These are phyloP conservation scores for Phallusia fumigata DNA, from an alignment of 23 tunicate genomes.

Conservation along the genomic window DNA sequence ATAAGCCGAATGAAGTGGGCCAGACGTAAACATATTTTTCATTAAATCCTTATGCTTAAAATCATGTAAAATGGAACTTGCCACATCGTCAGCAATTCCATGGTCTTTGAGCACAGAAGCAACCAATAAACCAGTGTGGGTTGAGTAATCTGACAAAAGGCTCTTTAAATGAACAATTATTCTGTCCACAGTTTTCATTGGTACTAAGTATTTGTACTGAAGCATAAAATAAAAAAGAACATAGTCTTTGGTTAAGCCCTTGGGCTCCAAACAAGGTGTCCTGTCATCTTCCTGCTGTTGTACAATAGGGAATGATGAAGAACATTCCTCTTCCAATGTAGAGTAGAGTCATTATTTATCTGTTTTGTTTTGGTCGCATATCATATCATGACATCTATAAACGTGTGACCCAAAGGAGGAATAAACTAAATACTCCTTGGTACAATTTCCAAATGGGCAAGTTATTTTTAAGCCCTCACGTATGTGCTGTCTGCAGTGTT, in stretches of 20 bases:
- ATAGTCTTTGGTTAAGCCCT: neutral
- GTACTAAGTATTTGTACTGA: neutral
- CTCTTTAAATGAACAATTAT: neutral
- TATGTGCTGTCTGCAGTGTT: neutral
- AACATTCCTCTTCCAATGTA: neutral
- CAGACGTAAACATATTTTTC: neutral
- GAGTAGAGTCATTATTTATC: too few species aligned
- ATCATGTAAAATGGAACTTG: neutral
- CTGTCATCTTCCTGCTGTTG: neutral
- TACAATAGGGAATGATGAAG: neutral
- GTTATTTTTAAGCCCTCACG: neutral
- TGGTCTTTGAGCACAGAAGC: neutral
- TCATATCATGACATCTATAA: neutral
- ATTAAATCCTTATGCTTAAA: neutral
- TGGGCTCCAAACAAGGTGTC: neutral
- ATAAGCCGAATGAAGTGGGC: neutral
- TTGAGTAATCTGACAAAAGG: neutral
- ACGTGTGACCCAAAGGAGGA: neutral
- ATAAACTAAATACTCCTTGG: neutral
- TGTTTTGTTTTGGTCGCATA: too few species aligned
- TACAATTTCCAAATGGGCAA: neutral
- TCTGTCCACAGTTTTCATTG: neutral
- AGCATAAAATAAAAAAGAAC: neutral
- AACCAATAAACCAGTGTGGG: neutral
- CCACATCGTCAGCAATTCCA: too few species aligned